A percentile compares a stretch with the other conserved stretches of the same genome.
These are phyloP conservation scores for Nomia melanderi DNA, from an alignment of 1,140 invertebrate species.

Conservation along the genomic window DNA sequence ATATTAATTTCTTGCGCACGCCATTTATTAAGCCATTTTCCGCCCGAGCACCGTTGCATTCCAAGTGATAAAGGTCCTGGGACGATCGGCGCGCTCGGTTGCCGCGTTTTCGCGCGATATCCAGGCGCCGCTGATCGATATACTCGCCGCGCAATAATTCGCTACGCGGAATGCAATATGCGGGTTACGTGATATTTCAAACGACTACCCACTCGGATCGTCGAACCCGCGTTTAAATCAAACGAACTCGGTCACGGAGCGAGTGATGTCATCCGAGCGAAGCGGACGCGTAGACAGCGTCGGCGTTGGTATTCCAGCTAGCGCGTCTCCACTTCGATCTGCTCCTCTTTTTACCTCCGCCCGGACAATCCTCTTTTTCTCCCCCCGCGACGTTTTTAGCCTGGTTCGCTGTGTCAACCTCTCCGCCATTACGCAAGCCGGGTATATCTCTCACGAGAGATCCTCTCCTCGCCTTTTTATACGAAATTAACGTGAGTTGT, in stretches of 20 bases:
- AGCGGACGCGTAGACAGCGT: conserved; percentile 9
- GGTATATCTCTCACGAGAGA: conserved; percentile 35
- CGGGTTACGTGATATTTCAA: conserved; percentile 46
- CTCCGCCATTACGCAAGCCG: conserved; percentile 18
- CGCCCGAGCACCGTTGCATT: neutral
- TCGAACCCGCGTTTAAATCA: conserved; percentile 26
- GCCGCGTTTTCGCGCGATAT: neutral
- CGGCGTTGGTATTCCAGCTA: conserved; percentile 15
- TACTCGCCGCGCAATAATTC: conserved; percentile 30
- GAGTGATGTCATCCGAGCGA: conserved; percentile 29
- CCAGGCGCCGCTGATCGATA: conserved; percentile 12
- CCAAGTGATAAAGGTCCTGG: neutral
- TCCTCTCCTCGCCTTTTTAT: conserved; percentile 29
- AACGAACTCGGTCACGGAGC: conserved; percentile 28
- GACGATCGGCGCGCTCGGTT: neutral
- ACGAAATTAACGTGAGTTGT: conserved; percentile 64
- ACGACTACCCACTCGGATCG: conserved; percentile 10
- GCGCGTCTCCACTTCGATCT: conserved; percentile 13
- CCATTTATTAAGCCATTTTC: neutral
- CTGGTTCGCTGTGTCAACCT: conserved; percentile 5
- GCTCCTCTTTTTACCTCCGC: neutral
- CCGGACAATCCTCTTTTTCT: neutral
- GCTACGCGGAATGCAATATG: conserved; percentile 16
- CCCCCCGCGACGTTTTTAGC: neutral
- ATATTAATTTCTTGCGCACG: neutral